A percentile compares a stretch with the other conserved stretches of the same genome.
phyloP scores from a whole-genome alignment of 2,888 invertebrate species.

The Peribatodes rhomboidaria region DNA sequence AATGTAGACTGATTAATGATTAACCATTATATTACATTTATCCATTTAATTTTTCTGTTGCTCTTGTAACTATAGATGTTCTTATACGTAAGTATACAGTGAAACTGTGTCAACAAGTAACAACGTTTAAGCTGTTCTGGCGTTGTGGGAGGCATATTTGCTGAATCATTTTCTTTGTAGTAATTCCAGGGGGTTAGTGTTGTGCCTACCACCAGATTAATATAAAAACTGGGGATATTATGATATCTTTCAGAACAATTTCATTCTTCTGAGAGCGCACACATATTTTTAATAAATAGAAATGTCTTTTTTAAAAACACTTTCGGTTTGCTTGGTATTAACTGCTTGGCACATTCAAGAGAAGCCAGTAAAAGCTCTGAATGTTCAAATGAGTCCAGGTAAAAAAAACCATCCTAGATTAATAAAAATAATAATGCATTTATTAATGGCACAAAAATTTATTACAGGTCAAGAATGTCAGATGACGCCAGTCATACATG shows the following conservation, averaged over 20 bases:
- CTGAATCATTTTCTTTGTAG: slow-evolving; percentile 60
- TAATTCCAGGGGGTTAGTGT: neutral
- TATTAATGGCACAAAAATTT: slow-evolving; percentile 16
- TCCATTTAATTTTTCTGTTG: slow-evolving; percentile 7
- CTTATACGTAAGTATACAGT: neutral
- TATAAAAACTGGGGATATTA: slow-evolving; percentile 37
- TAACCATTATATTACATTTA: slow-evolving; percentile 4
- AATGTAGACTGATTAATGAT: neutral
- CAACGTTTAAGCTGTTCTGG: neutral
- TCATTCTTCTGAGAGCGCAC: slow-evolving; percentile 4
- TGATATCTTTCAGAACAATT: slow-evolving; percentile 26
- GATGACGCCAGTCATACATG: slow-evolving; percentile 96
- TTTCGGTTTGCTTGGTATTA: slow-evolving; percentile 55
- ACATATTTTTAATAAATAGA: slow-evolving; percentile 20
- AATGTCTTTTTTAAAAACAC: slow-evolving; percentile 55
- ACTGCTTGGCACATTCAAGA: slow-evolving; percentile 60
- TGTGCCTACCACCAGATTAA: slow-evolving; percentile 1
- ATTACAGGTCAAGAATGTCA: slow-evolving; percentile 92
- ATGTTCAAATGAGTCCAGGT: slow-evolving; percentile 74
- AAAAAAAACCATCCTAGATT: too few relatives aligned
- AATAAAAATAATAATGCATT: too few relatives aligned
- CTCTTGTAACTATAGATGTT: neutral
- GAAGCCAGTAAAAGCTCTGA: slow-evolving; percentile 64
- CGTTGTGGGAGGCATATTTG: slow-evolving; percentile 50
- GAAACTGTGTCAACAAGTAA: neutral